Base-by-base conservation (phyloP, 2,888 invertebrate species). In the Cerastoderma edule region DNA sequence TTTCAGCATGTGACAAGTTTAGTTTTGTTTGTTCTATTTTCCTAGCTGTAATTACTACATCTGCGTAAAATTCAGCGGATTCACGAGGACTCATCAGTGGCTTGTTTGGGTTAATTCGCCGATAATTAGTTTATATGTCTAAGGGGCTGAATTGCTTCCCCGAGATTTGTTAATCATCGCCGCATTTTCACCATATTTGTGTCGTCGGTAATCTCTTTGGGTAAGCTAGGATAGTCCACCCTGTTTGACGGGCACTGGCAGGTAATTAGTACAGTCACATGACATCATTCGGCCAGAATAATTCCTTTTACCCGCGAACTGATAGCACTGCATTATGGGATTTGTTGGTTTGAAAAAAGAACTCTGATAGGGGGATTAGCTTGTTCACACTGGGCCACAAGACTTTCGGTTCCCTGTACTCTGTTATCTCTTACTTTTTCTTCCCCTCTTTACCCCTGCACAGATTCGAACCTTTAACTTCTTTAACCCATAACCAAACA, bases 11-110 rank as follows among this genome's bases (percentile, higher is more conserved):
- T 75, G 78, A 83, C 79, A 79, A 73, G 63, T 75, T 64, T 60
- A 77, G 75, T 75, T 72, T 66, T 82, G 76, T 82, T 79, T 76
- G 74, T 82, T 78, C 76, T 82, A 76, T 82, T 73, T 71, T 72
- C 68, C 72, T n/a, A 33, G 53, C 39, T 68, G 72, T 77, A 74
- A 82, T 77, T 79, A 77, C 72, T 79, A 69, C 78, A 82, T 68
- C 69, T 78, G 77, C 50, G 70, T 54, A 63, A 72, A 80, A 67
- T 80, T 48, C 39, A 54, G 48, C 66, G 28, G 57, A 16, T 72
- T 75, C 68, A 71, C 71, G 48, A 57, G 28, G 57, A 16, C 69
- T 75, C 68, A 71, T 74, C 60, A 22, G 39, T 60, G 39, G 60
- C 39, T 60, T 60, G 60, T 35, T 60, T 70, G 33, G 46, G 50